Percentiles rank a stretch among this genome's conserved stretches.
These are phyloP conservation scores for Danio rerio DNA, from an alignment of 2,113 vertebrate species.

Conservation along the genomic window DNA sequence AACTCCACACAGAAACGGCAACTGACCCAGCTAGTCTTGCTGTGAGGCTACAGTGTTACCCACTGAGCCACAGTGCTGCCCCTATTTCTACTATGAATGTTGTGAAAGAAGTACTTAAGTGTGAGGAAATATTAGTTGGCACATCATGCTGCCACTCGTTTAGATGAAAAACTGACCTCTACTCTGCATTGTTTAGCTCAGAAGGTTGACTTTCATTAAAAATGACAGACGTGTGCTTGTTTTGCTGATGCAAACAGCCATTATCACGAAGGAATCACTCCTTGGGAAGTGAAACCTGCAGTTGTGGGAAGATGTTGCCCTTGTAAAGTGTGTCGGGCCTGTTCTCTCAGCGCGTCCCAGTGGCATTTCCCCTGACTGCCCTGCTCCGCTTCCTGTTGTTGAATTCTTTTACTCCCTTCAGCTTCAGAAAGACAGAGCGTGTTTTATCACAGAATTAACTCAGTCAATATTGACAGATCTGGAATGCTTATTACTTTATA, in stretches of 20 bases:
- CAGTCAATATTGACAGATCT: background rate
- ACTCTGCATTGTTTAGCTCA: background rate
- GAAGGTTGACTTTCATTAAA: background rate
- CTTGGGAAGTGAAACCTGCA: background rate
- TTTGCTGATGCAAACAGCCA: background rate
- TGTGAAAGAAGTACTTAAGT: no score
- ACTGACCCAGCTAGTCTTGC: no score
- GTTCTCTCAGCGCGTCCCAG: conserved; percentile 12
- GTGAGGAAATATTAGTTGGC: background rate
- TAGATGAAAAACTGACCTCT: background rate
- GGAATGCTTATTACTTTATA: background rate
- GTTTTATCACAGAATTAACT: conserved; percentile 18
- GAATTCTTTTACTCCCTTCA: conserved; percentile 71
- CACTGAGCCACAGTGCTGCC: no score
- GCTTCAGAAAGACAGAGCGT: conserved; percentile 53
- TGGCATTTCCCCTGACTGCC: conserved; percentile 69
- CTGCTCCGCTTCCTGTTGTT: conserved; percentile 78
- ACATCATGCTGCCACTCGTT: background rate
- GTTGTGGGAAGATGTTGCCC: conserved; percentile 11
- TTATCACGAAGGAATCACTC: background rate
- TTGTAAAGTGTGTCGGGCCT: background rate
- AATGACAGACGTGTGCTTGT: background rate
- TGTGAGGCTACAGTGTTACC: no score
- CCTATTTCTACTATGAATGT: no score
- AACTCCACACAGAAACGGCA: no score